These are phyloP conservation scores for Toxotes lorentzi DNA, from an alignment of 2,797 vertebrate species.

Conservation along the genomic window DNA sequence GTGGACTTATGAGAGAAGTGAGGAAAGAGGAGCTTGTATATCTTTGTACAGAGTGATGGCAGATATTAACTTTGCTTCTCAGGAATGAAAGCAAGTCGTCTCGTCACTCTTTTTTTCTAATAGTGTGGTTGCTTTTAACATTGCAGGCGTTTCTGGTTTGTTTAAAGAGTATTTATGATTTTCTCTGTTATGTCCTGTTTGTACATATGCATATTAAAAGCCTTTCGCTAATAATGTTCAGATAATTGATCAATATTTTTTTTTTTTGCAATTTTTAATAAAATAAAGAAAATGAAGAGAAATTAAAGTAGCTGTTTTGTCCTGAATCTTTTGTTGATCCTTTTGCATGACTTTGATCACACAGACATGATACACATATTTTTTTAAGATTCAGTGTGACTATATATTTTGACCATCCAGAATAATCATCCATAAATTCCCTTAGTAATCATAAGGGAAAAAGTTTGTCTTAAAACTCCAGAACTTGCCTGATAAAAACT, in stretches of 20 bases:
- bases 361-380: not conserved
- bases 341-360: not conserved
- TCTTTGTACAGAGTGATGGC: slow-evolving; percentile 33
- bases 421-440: not conserved
- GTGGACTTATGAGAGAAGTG: slow-evolving; percentile 27
- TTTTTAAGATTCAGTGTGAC: not conserved
- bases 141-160: slow-evolving; percentile 63
- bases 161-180: slow-evolving; percentile 82
- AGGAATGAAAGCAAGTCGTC: slow-evolving; percentile 34
- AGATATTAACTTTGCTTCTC: slow-evolving; percentile 35
- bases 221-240: slow-evolving; percentile 78
- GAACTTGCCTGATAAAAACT: not conserved
- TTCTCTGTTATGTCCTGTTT: slow-evolving; percentile 74
- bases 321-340: not conserved
- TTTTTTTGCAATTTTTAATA: slow-evolving; percentile 85
- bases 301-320: slow-evolving; percentile 2
- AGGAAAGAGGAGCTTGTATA: slow-evolving; percentile 28
- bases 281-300: slow-evolving; percentile 78
- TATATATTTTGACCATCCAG: not conserved
- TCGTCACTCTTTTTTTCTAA: slow-evolving; percentile 42
- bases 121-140: slow-evolving; percentile 46
- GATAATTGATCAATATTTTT: slow-evolving; percentile 76
- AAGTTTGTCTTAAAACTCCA: not conserved
- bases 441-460: not conserved
- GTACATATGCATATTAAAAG: slow-evolving; percentile 85